Evolutionary conservation across 2,888 invertebrate species (phyloP), one percentile per base, ranked within the genome.

Genomic region (Polydrusus pterygomalis): DNA sequence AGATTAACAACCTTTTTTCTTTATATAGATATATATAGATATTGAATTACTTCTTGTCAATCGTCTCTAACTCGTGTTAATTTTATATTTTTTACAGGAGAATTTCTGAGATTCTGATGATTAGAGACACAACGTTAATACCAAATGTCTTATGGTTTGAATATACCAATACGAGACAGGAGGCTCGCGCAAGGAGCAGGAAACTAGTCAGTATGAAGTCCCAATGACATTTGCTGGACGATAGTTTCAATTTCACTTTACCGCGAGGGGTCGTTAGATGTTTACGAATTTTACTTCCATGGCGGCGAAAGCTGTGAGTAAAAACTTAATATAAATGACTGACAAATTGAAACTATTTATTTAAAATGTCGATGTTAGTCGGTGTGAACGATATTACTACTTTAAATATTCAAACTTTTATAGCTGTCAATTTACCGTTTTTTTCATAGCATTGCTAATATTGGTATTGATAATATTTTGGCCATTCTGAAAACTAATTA

Each of bases 61-160:
- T 25, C 2, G 25, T 3, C 25, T 25, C 5, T 25, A 25, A 5
- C 5, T 25, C 5, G 5, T 25, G 25, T 5, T 25, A 25, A 25
- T 25, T 25, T 25, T 3, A 25, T 25, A 3, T 25, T 25, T 25
- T 25, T 25, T 78, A 77, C 89, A 97, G 96, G 92, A 94, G 93
- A 88, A 88, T 95, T 80, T 94, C 95, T 74, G 97, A 97, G 88
- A 92, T 95, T 87, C 88, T 97, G 77, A 91, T 97, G 89, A 89
- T 97, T 77, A 90, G 97, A 79, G 97, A 97, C 86, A 96, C 96
- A 47, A 96, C 96, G 0, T 88, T 96, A 74, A 97, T 97, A 86
- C 97, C 97, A 30, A 97, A 97, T 87, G 94, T 97, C 17, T 87
- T 97, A 80, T 97, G 96, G 96, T 97, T 97, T 86, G 97, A 97